Conservation (phyloP, 2,888 invertebrate genomes). For the Mongoloraphidia duomilia region DNA sequence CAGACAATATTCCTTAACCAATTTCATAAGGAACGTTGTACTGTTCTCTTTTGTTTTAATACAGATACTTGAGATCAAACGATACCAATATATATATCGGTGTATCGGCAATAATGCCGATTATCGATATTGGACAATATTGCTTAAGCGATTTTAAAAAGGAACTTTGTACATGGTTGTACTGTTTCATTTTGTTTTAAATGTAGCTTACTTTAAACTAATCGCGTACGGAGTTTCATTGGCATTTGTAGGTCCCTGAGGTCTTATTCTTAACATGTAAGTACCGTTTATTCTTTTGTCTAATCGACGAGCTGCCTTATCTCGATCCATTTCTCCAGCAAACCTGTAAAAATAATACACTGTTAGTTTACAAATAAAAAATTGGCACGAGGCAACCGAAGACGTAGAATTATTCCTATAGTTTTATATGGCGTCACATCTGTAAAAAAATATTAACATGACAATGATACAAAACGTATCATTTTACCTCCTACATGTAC, state of each 20-base stretch:
- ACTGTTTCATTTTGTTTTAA: background rate
- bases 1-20: too few relatives aligned
- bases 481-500: too few relatives aligned
- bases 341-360: conserved; percentile 37
- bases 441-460: too few relatives aligned
- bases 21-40: background rate
- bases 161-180: background rate
- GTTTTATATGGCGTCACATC: too few relatives aligned
- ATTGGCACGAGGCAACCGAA: too few relatives aligned
- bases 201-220: conserved; percentile 57
- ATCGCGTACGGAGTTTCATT: conserved; percentile 68
- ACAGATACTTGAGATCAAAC: background rate
- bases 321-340: conserved; percentile 77
- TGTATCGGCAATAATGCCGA: too few relatives aligned
- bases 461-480: too few relatives aligned
- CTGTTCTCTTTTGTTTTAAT: background rate
- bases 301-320: conserved; percentile 57
- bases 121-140: too few relatives aligned
- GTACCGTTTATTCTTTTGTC: conserved; percentile 72
- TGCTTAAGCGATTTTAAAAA: background rate
- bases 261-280: conserved; percentile 69
- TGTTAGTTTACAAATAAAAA: background rate
- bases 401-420: too few relatives aligned
- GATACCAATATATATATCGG: too few relatives aligned
- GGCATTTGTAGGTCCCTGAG: conserved; percentile 44